Percentiles rank a stretch among this genome's conserved stretches.
Evolutionary conservation across 1,140 invertebrate genomes (phyloP).

Genomic region (Diprion similis): DNA sequence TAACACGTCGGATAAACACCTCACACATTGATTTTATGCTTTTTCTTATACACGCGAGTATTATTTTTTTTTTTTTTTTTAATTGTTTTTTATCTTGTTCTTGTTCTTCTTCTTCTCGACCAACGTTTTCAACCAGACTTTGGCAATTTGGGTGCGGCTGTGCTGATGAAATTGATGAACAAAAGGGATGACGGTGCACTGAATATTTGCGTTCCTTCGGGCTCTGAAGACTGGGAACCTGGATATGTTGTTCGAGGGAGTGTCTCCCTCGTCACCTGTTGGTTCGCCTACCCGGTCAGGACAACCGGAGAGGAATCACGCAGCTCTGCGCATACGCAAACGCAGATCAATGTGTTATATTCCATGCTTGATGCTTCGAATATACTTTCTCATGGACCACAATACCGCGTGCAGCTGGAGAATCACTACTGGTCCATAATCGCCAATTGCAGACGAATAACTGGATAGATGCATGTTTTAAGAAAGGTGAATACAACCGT

Average conservation of each 20-base stretch:
- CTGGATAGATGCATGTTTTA: no score
- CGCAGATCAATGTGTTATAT: slow-evolving; percentile 7
- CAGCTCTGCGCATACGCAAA: slow-evolving; percentile 1
- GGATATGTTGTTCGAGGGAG: slow-evolving; percentile 4
- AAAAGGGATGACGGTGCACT: background rate
- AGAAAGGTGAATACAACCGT: no score
- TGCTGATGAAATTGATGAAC: background rate
- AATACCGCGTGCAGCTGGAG: no score
- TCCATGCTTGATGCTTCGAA: background rate
- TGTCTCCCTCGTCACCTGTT: slow-evolving; percentile 4
- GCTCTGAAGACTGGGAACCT: background rate
- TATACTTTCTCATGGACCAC: no score
- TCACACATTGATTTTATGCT: no score
- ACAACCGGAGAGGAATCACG: background rate
- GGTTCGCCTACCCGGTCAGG: background rate
- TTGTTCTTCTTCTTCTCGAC: background rate
- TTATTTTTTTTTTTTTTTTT: no score
- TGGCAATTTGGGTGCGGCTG: background rate
- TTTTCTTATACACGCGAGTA: no score
- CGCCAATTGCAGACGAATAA: no score
- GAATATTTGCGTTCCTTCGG: background rate
- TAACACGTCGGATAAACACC: no score
- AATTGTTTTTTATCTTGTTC: no score
- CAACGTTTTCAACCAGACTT: background rate
- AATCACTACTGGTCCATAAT: no score